Conservation (phyloP, 2,888 invertebrate genomes). For the Mesodorylaimus sp. region DNA sequence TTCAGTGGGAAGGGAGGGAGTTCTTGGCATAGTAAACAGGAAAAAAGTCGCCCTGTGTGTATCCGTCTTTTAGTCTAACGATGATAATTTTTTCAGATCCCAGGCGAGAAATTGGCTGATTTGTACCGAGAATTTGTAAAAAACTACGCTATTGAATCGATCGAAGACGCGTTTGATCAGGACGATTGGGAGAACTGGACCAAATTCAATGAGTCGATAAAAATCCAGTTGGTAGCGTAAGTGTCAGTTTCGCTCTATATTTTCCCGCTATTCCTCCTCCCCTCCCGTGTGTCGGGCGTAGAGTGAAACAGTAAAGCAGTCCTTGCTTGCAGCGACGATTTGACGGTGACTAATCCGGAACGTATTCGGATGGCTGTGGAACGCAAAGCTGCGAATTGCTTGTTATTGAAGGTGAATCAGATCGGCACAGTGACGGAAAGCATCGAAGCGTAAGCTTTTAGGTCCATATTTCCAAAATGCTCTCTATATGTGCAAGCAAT, state of each 20-base stretch:
- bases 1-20: too few species aligned
- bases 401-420: conserved; percentile 92
- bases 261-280: too few species aligned
- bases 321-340: conserved; percentile 70
- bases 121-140: conserved; percentile 75
- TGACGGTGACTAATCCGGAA: conserved; percentile 85
- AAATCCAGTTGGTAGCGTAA: conserved; percentile 36
- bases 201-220: conserved; percentile 21
- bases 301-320: too few species aligned
- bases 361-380: conserved; percentile 81
- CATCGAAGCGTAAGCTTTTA: conserved; percentile 59
- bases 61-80: too few species aligned
- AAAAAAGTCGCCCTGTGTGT: too few species aligned
- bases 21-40: too few species aligned
- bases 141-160: conserved; percentile 74
- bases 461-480: too few species aligned
- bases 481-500: too few species aligned
- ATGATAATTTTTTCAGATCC: conserved; percentile 42
- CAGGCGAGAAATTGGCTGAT: conserved; percentile 60
- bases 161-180: conserved; percentile 98
- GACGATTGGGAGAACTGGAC: conserved; percentile 93
- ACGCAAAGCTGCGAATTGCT: conserved; percentile 89
- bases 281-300: too few species aligned
- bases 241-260: conserved; percentile 9
- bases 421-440: conserved; percentile 95